Base-by-base conservation (phyloP, 1,140 invertebrate species). In the Sycophaga agraensis region DNA sequence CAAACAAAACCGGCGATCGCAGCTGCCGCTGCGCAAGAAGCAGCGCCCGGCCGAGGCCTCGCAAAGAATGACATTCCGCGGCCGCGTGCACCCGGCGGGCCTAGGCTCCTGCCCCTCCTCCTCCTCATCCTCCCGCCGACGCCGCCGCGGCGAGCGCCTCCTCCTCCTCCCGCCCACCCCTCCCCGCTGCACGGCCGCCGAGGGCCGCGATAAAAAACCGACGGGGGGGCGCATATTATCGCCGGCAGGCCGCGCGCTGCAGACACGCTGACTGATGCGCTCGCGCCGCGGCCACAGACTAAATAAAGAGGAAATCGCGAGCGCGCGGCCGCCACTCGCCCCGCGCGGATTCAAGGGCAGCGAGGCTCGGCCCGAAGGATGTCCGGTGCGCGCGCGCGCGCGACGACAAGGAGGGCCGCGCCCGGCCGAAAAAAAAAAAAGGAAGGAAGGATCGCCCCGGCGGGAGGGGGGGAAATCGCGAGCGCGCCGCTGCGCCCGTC, bases 271-370 rank as follows among this genome's bases (percentile, higher is more conserved):
- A 55, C 59, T 54, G 31, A 37, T 46, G 26, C 11, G 35, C 22
- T 24, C 14, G 24, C 5, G n/a, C n/a, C 28, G 28, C 11, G 28
- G 5, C 28, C 4, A 31, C 5, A 50, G 37, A 31, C 39, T 46
- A 42, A 54, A 54, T 37, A 46, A 54, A 54, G 59, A 63, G 60
- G 60, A 63, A 63, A 63, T 57, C 46, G 53, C 50, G 39, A 63
- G 54, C 40, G 37, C 24, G 14, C 16, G 2, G 28, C 28, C 24
- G 28, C 7, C 43, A 43, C 40, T 34, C 28, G 16, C 34, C n/a
- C 21, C 42, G 51, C 34, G n/a, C 28, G 1, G 35, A 51, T 56
- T 62, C 59, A 63, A 63, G 60, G 60, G 54, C 60, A 63, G 46
- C 48, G 17, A 63, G 54, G 60, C 50, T 57, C 19, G 48, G 37